Evolutionary conservation across 1,140 invertebrate genomes (phyloP).

Genomic region (Calycopis cecrops): DNA sequence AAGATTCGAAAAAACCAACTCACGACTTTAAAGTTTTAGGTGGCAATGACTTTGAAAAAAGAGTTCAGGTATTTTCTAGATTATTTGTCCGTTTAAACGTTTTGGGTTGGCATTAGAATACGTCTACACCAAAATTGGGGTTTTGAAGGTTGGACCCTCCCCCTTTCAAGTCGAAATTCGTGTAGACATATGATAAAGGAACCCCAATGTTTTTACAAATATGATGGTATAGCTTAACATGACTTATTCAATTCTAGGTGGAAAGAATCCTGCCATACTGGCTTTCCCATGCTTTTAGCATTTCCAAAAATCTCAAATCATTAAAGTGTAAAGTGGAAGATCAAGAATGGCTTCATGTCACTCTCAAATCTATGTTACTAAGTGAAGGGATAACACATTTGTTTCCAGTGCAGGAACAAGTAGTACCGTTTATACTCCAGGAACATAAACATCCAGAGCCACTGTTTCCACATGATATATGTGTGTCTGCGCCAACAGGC

Average conservation of each 20-base stretch:
- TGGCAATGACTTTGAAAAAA: constrained; percentile 67
- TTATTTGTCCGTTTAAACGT: too few relatives aligned
- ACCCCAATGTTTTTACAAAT: too few relatives aligned
- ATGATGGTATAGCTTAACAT: too few relatives aligned
- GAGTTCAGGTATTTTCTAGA: constrained; percentile 65
- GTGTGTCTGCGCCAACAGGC: constrained; percentile 97
- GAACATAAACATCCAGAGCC: constrained; percentile 76
- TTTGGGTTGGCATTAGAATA: too few relatives aligned
- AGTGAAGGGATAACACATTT: constrained; percentile 85
- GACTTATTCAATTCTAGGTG: constrained; percentile 59
- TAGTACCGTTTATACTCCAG: constrained; percentile 88
- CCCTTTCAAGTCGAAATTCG: too few relatives aligned
- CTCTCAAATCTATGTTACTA: constrained; percentile 79
- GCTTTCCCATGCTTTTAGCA: constrained; percentile 86
- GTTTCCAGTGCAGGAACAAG: constrained; percentile 91
- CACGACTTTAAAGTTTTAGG: constrained; percentile 74
- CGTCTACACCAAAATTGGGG: too few relatives aligned
- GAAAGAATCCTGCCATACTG: constrained; percentile 89
- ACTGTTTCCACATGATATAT: constrained; percentile 90
- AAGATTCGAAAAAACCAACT: constrained; percentile 25
- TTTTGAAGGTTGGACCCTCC: too few relatives aligned
- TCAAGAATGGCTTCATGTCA: constrained; percentile 77
- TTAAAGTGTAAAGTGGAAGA: constrained; percentile 77
- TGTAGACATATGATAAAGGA: too few relatives aligned
- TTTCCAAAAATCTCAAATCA: constrained; percentile 82